A percentile compares a stretch with the other conserved stretches of the same genome.
These are phyloP conservation scores for Halichoerus grypus DNA, from an alignment of 2,113 vertebrate species.

Conservation along the genomic window DNA sequence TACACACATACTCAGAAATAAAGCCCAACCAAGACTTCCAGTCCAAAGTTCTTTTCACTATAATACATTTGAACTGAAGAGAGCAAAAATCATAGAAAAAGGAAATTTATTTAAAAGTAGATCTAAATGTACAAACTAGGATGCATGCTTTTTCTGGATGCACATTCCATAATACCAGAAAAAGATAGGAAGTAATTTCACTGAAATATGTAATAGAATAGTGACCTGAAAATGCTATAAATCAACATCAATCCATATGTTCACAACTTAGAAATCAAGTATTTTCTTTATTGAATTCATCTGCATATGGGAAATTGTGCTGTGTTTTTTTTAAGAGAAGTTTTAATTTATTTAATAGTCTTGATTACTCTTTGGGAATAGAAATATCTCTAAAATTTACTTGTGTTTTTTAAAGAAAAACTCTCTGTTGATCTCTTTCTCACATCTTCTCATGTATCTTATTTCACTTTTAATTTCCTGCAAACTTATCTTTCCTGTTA, in stretches of 20 bases:
- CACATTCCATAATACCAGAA: not conserved
- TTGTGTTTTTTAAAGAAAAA: slow-evolving; percentile 53
- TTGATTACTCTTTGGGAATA: slow-evolving; percentile 41
- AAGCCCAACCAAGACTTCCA: not conserved
- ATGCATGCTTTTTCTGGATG: not conserved
- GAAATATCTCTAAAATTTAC: slow-evolving; percentile 35
- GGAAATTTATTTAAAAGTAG: not conserved
- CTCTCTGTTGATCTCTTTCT: slow-evolving; percentile 28
- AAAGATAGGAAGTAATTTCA: not conserved
- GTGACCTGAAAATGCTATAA: not conserved
- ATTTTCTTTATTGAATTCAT: not conserved
- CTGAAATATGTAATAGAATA: slow-evolving; percentile 15
- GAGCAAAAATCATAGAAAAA: not conserved
- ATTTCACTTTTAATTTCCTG: slow-evolving; percentile 75
- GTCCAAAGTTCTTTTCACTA: not conserved
- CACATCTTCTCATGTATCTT: slow-evolving; percentile 57
- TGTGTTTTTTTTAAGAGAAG: not conserved
- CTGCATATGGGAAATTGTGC: not conserved
- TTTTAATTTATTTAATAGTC: slow-evolving; percentile 33
- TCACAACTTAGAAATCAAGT: not conserved
- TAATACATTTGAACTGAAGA: slow-evolving; percentile 16
- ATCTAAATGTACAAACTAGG: not conserved
- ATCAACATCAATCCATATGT: not conserved
- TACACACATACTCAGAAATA: not conserved
- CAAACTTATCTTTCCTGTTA: slow-evolving; percentile 62